Conservation (phyloP, 2,797 vertebrate genomes). For the Jordanella pulchra region DNA sequence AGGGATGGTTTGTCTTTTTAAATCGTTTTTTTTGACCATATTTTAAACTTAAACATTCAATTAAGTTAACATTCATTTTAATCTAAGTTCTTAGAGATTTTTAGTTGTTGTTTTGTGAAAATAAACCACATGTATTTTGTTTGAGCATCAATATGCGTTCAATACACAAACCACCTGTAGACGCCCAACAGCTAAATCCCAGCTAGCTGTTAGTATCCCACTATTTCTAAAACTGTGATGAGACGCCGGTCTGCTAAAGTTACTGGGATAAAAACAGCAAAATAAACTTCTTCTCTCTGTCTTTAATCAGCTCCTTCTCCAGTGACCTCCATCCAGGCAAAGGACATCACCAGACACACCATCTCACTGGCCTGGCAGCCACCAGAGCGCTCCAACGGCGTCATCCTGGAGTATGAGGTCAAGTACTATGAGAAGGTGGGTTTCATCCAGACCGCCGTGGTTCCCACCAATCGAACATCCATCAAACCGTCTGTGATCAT, state of each 20-base stretch:
- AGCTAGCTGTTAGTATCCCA: neutral
- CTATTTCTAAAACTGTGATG: too few species aligned
- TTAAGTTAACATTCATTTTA: too few species aligned
- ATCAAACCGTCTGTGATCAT: neutral
- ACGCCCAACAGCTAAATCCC: neutral
- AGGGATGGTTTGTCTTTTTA: too few species aligned
- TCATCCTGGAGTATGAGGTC: conserved; percentile 97
- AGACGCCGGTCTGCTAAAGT: too few species aligned
- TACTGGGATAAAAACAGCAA: conserved; percentile 21
- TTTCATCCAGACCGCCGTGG: neutral
- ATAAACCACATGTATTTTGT: too few species aligned
- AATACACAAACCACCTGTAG: too few species aligned
- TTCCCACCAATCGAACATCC: neutral
- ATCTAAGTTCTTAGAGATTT: too few species aligned
- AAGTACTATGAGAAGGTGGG: conserved; percentile 98
- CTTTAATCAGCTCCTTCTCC: conserved; percentile 88
- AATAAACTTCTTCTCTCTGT: conserved; percentile 28
- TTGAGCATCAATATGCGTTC: too few species aligned
- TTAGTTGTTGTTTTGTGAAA: too few species aligned
- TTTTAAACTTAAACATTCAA: too few species aligned
- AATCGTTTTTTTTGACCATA: too few species aligned
- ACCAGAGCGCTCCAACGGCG: conserved; percentile 93
- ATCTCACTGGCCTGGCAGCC: conserved; percentile 94
- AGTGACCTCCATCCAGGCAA: conserved; percentile 92
- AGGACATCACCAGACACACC: conserved; percentile 95